Base-by-base conservation (phyloP, 2,888 invertebrate genomes). In the Dryobotodes eremita region DNA sequence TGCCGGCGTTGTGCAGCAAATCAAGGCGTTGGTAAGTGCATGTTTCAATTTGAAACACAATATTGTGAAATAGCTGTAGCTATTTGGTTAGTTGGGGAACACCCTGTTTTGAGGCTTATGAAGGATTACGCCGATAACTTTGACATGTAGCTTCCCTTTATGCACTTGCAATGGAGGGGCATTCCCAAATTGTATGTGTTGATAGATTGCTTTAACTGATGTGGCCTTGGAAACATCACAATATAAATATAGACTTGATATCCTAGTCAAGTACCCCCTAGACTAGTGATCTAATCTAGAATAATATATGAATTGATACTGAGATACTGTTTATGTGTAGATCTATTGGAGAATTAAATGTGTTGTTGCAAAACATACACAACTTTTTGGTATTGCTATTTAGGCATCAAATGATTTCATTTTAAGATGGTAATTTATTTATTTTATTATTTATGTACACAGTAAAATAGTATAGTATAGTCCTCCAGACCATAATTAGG, bases 21-120 rank as follows among this genome's bases (percentile, higher is more conserved):
- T 98, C 70, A 97, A 98, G 85, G 98, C 98, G 72, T 95, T 98
- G 96, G 98, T 98, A 95, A 96, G 96, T 89, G 79, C 50, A 77
- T 82, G 70, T 75, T 81, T 77, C 61, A 72, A 53, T 71, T 81
- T 53, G 46, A 70, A 79, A 50, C 77, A 68, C n/a, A 89, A 81
- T 79, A 76, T 80, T 81, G 84, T 81, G 84, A 79, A 80, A 83
- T 78, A 71, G n/a, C 46, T 57, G 20, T 2, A 46, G 26, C 7
- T 50, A 17, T 31, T 66, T 65, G 65, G 46, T 73, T 83, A 64
- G 26, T 53, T 3, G 62, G 82, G 83, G 79, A 84, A 79, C 71
- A 70, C 71, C 86, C 82, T 66, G 55, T 42, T 82, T 26, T 15
- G 0, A 31, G 17, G 15, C 15, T 7, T 31, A 17, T 3, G 20